A percentile compares a stretch with the other conserved stretches of the same genome.
These are phyloP conservation scores for Numenius phaeopus DNA, from an alignment of 2,797 vertebrate species.

Conservation along the genomic window DNA sequence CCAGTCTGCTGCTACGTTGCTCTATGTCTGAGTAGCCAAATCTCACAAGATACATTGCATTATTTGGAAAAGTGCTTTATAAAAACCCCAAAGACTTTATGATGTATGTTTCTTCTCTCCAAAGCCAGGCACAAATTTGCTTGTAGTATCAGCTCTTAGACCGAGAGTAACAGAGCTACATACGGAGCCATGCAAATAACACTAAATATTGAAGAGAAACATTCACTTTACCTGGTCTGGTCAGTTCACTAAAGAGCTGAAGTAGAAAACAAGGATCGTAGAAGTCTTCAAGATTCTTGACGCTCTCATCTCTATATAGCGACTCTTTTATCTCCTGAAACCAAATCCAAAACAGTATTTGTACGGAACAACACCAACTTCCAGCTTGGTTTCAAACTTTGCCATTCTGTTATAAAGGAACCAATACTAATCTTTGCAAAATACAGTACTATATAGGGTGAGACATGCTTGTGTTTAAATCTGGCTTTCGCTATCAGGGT, in stretches of 20 bases:
- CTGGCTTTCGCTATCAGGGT: not conserved
- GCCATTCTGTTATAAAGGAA: not conserved
- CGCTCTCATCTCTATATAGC: constrained; percentile 72
- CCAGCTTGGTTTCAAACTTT: not conserved
- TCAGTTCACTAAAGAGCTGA: constrained; percentile 91
- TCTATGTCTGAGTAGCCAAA: not conserved
- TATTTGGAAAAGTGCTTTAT: not conserved
- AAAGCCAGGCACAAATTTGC: not conserved
- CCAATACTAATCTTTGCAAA: not conserved
- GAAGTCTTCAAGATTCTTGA: constrained; percentile 74
- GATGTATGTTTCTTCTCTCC: not conserved
- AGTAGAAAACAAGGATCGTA: constrained; percentile 95
- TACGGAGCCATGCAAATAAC: not conserved
- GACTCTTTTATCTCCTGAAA: constrained; percentile 80
- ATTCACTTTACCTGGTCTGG: constrained; percentile 86
- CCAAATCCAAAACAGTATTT: not conserved
- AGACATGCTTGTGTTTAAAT: not conserved
- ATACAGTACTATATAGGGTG: not conserved
- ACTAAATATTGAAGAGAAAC: not conserved
- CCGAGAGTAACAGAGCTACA: not conserved
- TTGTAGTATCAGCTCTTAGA: not conserved
- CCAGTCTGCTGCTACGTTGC: not conserved
- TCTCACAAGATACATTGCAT: not conserved
- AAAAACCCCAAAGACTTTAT: not conserved
- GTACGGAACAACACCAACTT: not conserved